Evolutionary conservation across 2,888 invertebrate species (phyloP), one percentile per base, ranked within the genome.

Genomic region (Pardosa pseudoannulata): DNA sequence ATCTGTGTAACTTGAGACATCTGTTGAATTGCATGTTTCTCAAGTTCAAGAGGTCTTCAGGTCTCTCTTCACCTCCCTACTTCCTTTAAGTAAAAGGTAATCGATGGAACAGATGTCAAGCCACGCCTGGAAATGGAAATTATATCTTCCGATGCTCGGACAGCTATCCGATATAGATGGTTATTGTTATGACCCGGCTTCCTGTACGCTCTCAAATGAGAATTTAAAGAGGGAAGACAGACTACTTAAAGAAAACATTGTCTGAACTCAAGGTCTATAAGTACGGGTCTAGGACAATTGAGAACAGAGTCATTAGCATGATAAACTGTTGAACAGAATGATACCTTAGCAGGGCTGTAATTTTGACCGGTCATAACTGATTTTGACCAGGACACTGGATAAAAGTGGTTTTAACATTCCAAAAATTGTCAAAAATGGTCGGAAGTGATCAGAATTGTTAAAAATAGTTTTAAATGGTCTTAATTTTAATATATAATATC

Each of bases 111-210:
- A 83, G 82, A 76, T 83, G 82, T 76, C 81, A 75, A 56, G 68
- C 41, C 67, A 39, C 9, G 28, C 46, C 79, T 28, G 41, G 27
- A 46, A 36, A 80, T 70, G 41, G 76, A 72, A 82, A 82, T 76
- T 82, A 75, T 41, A 72, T 71, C 76, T 83, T 70, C 79, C 72
- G 70, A 72, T 50, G 50, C 65, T 23, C 6, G 80, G 46, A 72
- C 32, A 65, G 70, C 41, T 67, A 72, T 65, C 56, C 76, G 82
- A 83, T 81, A 70, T 73, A 75, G 75, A 81, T 76, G 62, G 82
- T 83, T 83, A 83, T 83, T 83, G 82, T 83, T 83, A 83, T 83
- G 72, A 67, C 71, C 70, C 36, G 16, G 65, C 76, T 83, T 83
- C 82, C 82, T 76, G 32, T 72, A 28, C 31, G 50, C 31, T 23